Percentiles rank a stretch among this genome's conserved stretches.
Conservation (phyloP, 2,888 invertebrate species). For the Drosophila acutilabella region DNA sequence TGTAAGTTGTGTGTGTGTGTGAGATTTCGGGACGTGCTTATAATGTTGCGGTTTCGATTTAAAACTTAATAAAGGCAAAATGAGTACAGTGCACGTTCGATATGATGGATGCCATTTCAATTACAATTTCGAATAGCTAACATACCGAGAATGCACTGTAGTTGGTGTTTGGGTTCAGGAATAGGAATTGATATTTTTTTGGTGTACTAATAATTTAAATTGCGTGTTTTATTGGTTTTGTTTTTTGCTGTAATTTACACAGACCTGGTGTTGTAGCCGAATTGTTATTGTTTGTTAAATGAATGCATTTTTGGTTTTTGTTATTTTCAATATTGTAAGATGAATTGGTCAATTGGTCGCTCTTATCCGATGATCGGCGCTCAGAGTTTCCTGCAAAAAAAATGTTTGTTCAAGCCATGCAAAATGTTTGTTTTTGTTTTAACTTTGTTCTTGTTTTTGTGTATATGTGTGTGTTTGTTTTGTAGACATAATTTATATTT, state of each 20-base stretch:
- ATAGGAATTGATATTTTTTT: constrained; percentile 1
- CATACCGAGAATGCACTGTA: constrained; percentile 32
- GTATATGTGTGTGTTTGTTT: constrained; percentile 15
- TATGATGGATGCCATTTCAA: background rate
- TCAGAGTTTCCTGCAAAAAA: constrained; percentile 85
- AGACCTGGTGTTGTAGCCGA: constrained; percentile 85
- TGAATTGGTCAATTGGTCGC: constrained; percentile 85
- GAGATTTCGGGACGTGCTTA: constrained; percentile 34
- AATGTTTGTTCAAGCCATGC: constrained; percentile 85
- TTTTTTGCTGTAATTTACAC: constrained; percentile 80
- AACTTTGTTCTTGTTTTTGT: constrained; percentile 25
- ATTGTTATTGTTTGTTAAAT: constrained; percentile 85
- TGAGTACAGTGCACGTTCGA: constrained; percentile 20
- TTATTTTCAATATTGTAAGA: constrained; percentile 84
- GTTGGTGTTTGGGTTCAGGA: background rate
- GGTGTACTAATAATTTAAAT: constrained; percentile 46
- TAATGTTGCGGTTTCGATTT: constrained; percentile 29
- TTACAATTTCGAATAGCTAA: background rate
- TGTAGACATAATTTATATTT: constrained; percentile 26
- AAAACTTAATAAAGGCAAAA: constrained; percentile 31
- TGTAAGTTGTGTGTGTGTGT: constrained; percentile 6
- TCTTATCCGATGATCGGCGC: constrained; percentile 85
- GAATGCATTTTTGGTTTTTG: constrained; percentile 85
- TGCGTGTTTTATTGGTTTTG: constrained; percentile 28
- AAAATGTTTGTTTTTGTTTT: constrained; percentile 66